Evolutionary conservation across 2,888 invertebrate species (phyloP).

Genomic region (Tachystola acroxantha): DNA sequence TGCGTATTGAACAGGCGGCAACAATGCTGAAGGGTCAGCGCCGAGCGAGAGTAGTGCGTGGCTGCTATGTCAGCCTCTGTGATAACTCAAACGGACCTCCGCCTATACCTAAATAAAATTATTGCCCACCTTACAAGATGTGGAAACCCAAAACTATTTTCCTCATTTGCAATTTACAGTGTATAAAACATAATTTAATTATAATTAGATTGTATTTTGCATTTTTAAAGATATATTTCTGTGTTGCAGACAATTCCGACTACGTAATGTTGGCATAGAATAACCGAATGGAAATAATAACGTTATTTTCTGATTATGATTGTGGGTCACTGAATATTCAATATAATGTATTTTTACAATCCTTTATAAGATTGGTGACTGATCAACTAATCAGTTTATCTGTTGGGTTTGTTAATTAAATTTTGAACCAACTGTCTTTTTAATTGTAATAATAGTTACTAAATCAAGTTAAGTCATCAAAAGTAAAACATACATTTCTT

Average conservation of each 20-base stretch:
- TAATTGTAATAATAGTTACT: too few species aligned
- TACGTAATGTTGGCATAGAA: slow-evolving; percentile 4
- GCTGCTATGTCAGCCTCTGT: slow-evolving; percentile 34
- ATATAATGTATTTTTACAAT: slow-evolving; percentile 6
- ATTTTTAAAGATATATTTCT: slow-evolving; percentile 3
- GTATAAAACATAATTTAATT: neutral
- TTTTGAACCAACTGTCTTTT: too few species aligned
- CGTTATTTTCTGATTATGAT: neutral
- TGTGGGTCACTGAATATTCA: neutral
- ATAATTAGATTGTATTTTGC: neutral
- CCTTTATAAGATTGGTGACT: too few species aligned
- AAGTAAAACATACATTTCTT: too few species aligned
- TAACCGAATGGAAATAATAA: neutral
- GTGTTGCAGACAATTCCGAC: slow-evolving; percentile 5
- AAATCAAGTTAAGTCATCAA: too few species aligned
- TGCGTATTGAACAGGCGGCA: slow-evolving; percentile 66
- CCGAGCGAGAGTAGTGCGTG: slow-evolving; percentile 31
- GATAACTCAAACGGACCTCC: slow-evolving; percentile 31
- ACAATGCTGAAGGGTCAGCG: slow-evolving; percentile 56
- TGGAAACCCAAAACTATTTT: neutral
- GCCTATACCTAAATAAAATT: slow-evolving; percentile 19
- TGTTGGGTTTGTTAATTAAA: too few species aligned
- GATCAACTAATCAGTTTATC: too few species aligned
- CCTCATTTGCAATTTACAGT: neutral
- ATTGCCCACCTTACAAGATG: neutral